Base-by-base conservation (phyloP, 2,113 vertebrate species). In the Lasiurus cinereus region DNA sequence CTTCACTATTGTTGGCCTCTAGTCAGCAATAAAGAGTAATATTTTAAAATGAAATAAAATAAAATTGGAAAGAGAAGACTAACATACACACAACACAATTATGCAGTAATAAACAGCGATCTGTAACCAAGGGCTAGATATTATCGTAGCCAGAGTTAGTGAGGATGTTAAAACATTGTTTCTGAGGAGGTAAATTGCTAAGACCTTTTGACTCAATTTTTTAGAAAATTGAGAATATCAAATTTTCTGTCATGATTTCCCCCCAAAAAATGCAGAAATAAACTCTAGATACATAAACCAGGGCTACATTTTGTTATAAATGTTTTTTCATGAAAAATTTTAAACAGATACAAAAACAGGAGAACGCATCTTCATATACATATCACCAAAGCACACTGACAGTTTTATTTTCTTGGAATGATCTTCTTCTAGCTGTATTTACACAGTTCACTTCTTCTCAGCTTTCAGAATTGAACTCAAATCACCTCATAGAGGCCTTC, bases 331-430 rank as follows among this genome's bases (percentile, higher is more conserved):
- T 80, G n/a, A 13, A 67, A 91, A 80, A 80, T 54, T 91, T 92
- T 74, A 92, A 84, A 70, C 50, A 52, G 46, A 73, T 8, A 70
- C 31, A 87, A 87, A 86, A 83, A 77, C 6, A 69, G 67, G 39
- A 91, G 87, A 91, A 70, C 33, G 8, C 10, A 27, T 77, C 10
- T 87, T 87, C 59, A 70, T 33, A 48, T 50, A 50, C 77, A 83
- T 14, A 64, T 76, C 22, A 82, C 50, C 43, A 90, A 70, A 46
- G 16, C 67, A 76, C n/a, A 83, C 3, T 39, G 54, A 59, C 31
- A 50, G 9, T 62, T 91, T 91, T 62, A 93, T 93, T 88, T 95
- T 87, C 76, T 78, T 88, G n/a, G 64, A 33, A 36, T 83, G 33
- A 5, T 88, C 78, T 73, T 89, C 19, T 56, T 62, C 8, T 85